These are phyloP conservation scores for Trachelus tabidus DNA, from an alignment of 2,888 invertebrate species.

Conservation along the genomic window DNA sequence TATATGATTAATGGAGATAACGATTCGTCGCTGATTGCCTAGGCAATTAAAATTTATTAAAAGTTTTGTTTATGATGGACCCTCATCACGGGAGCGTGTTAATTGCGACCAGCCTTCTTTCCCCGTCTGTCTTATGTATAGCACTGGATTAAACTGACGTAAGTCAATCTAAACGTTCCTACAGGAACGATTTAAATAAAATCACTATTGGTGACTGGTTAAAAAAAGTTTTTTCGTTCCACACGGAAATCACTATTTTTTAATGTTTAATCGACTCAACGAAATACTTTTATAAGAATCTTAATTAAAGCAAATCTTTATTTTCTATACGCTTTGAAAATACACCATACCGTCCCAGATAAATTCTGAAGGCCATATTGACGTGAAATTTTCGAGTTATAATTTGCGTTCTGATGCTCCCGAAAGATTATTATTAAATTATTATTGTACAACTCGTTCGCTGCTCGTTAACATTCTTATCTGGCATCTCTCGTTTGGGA, in stretches of 20 bases:
- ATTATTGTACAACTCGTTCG: conserved; percentile 20
- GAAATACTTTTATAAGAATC: not conserved
- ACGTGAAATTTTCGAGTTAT: conserved; percentile 18
- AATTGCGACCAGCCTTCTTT: conserved; percentile 6
- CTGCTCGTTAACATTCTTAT: conserved; percentile 23
- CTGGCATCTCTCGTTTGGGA: conserved; percentile 15
- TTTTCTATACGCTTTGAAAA: not conserved
- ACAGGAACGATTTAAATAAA: not conserved
- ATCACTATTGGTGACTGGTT: not conserved
- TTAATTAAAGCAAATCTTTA: not conserved
- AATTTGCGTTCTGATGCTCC: conserved; percentile 12
- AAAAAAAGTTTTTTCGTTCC: not conserved
- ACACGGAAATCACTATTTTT: not conserved
- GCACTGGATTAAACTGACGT: not conserved
- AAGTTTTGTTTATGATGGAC: conserved; percentile 22
- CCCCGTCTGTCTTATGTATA: not conserved
- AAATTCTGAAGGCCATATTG: conserved; percentile 5
- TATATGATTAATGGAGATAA: conserved; percentile 21
- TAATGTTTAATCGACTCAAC: not conserved
- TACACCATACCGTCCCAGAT: not conserved
- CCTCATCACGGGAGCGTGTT: conserved; percentile 16
- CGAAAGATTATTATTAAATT: conserved; percentile 21
- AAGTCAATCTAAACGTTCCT: not conserved
- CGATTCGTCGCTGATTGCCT: conserved; percentile 20
- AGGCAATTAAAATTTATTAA: conserved; percentile 24